Evolutionary conservation across 2,888 invertebrate genomes (phyloP), one percentile per base, ranked within the genome.

Genomic region (Rhodophaea formosa): DNA sequence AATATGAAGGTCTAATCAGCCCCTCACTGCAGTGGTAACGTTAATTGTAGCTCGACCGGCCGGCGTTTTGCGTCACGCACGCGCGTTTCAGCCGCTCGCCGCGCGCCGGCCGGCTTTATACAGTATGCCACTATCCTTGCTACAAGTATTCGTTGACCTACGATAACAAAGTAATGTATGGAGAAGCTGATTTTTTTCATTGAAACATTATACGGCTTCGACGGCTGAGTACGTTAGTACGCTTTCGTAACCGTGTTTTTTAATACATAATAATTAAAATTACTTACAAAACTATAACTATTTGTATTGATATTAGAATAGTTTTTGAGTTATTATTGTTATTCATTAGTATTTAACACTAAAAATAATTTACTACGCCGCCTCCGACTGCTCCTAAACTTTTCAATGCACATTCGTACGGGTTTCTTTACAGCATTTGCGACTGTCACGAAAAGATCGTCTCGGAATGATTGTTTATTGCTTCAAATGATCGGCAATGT

Each of bases 401-500:
- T 56, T 2, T 15, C 5, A 15, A 12, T 29, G 10, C 3, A 23
- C 12, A 23, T 46, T 46, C 23, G 23, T 23, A 12, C 23, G 6
- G 10, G 12, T 46, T 23, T 23, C 12, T 45, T 45, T 45, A 39
- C 12, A 39, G n/a, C 39, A 0, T 5, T 12, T 39, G 12, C 12
- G 14, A 30, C 17, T 51, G 51, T 16, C 35, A 43, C 51, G 16
- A 45, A 14, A 53, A 47, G 44, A 45, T 57, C 15, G 51, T n/a
- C 12, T 46, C 3, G 17, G 32, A 32, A 32, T 10, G 15, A 46
- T 55, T 46, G 43, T 29, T 45, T 8, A 59, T 62, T 60, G 62
- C 61, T 65, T 63, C 64, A 62, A 52, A 57, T 62, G 55, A 59
- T 39, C 53, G 15, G 56, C 49, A 64, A 61, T 61, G 65, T 59